Percentiles rank a stretch among this genome's conserved stretches.
phyloP scores from a whole-genome alignment of 1,140 invertebrate genomes.

The Kradibia gibbosae region DNA sequence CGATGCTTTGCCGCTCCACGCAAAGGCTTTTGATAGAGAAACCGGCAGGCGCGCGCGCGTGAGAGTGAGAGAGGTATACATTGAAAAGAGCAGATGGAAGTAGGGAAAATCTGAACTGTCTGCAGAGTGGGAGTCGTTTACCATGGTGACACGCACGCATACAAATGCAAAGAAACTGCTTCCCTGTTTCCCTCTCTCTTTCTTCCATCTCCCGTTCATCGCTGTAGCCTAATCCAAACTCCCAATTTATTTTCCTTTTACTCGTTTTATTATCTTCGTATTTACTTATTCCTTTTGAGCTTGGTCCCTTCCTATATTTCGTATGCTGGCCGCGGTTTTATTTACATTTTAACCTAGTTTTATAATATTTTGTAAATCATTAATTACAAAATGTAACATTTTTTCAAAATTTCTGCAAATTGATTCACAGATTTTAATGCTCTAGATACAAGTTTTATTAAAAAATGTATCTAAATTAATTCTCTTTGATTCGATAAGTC shows the following conservation, averaged over 20 bases:
- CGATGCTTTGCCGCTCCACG: slow-evolving; percentile 15
- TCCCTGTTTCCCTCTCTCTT: slow-evolving; percentile 35
- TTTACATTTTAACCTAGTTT: no score
- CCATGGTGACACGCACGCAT: slow-evolving; percentile 39
- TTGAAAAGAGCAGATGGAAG: not conserved
- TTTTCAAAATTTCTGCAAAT: no score
- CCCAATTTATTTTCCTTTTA: not conserved
- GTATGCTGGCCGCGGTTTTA: no score
- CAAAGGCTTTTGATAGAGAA: not conserved
- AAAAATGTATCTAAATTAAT: no score
- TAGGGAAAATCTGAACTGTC: slow-evolving; percentile 38
- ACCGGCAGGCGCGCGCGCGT: not conserved
- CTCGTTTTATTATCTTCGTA: not conserved
- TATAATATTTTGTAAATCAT: no score
- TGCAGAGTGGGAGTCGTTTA: slow-evolving; percentile 18
- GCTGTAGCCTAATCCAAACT: not conserved
- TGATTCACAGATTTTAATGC: no score
- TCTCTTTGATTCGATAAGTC: no score
- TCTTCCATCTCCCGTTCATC: slow-evolving; percentile 33
- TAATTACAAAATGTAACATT: no score
- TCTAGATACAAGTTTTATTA: no score
- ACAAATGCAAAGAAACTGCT: not conserved
- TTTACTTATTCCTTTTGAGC: not conserved
- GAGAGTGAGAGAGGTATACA: slow-evolving; percentile 14
- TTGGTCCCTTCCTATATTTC: no score